A percentile compares a stretch with the other conserved stretches of the same genome.
Conservation (phyloP, 2,113 vertebrate species). For the Misgurnus mizolepis region DNA sequence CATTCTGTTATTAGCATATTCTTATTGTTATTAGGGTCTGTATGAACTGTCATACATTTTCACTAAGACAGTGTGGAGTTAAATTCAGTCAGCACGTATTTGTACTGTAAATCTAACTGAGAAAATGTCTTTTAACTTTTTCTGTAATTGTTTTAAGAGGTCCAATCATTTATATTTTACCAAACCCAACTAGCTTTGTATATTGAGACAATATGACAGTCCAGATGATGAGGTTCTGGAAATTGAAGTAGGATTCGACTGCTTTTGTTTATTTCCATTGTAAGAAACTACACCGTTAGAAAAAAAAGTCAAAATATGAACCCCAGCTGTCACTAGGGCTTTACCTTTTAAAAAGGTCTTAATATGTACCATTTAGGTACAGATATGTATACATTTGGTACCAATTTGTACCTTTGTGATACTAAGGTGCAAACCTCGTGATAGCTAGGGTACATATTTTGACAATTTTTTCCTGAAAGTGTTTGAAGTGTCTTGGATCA, state of each 20-base stretch:
- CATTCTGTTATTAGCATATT: neutral
- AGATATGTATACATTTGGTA: no score
- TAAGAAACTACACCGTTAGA: no score
- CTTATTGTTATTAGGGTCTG: neutral
- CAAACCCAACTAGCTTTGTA: neutral
- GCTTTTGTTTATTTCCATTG: neutral
- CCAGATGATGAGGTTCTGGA: neutral
- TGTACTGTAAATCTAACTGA: neutral
- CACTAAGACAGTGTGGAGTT: neutral
- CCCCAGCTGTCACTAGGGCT: no score
- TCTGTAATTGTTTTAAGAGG: neutral
- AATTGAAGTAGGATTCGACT: neutral
- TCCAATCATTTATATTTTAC: neutral
- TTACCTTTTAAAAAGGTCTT: no score
- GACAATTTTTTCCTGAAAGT: no score
- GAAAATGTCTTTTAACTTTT: neutral
- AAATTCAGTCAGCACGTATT: neutral
- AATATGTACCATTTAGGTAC: no score
- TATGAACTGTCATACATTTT: neutral
- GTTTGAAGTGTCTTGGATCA: no score
- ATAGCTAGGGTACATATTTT: no score
- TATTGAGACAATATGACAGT: conserved; percentile 2
- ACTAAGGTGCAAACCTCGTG: no score
- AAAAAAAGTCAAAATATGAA: no score
- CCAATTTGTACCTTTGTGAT: no score